Evolutionary conservation across 1,140 invertebrate species (phyloP).

Genomic region (Ladona fulva): DNA sequence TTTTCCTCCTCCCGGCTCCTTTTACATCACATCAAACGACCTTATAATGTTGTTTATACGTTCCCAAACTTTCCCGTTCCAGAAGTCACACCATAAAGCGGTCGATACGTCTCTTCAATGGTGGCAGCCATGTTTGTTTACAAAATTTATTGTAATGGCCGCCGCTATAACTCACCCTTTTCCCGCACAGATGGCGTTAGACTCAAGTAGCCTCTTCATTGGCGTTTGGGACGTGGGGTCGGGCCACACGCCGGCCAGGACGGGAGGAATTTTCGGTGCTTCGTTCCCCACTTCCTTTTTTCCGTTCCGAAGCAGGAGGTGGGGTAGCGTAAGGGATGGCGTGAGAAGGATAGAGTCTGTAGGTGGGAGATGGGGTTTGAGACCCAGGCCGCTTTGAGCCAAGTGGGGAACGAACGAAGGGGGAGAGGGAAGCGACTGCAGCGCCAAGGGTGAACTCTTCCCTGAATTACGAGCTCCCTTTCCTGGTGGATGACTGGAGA

Average conservation of each 20-base stretch:
- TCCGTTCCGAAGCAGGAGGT: neutral
- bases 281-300: slow-evolving; percentile 8
- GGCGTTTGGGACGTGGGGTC: neutral
- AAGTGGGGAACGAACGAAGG: too few species aligned
- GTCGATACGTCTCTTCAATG: slow-evolving; percentile 8
- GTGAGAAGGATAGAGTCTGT: too few species aligned
- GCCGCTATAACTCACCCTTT: slow-evolving; percentile 18
- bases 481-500: neutral
- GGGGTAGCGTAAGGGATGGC: too few species aligned
- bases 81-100: neutral
- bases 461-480: slow-evolving; percentile 6
- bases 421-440: neutral
- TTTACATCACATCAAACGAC: too few species aligned
- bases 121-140: slow-evolving; percentile 19
- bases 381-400: too few species aligned
- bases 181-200: slow-evolving; percentile 12
- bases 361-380: too few species aligned
- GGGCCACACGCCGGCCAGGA: neutral
- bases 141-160: slow-evolving; percentile 20
- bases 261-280: neutral
- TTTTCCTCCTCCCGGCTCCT: too few species aligned
- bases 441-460: neutral
- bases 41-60: too few species aligned
- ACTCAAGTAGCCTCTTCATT: slow-evolving; percentile 18
- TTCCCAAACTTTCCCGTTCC: neutral